These are phyloP conservation scores for Aplochiton taeniatus DNA, from an alignment of 2,797 vertebrate genomes.

Conservation along the genomic window DNA sequence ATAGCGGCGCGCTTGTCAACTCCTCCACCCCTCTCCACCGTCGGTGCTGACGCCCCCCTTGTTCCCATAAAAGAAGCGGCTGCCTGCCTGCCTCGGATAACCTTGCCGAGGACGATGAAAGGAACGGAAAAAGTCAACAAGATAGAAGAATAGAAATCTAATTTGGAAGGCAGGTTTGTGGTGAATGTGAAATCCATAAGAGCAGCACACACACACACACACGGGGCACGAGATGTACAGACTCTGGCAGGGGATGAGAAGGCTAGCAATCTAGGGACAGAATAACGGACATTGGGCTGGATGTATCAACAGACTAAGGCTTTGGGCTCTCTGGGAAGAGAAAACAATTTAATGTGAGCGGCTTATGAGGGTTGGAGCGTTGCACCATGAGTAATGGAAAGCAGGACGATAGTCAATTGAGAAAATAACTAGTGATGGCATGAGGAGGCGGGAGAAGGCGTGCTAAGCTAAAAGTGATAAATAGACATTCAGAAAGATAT, in stretches of 20 bases:
- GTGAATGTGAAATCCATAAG: slow-evolving; percentile 51
- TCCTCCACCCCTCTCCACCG: slow-evolving; percentile 15
- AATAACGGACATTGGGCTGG: slow-evolving; percentile 13
- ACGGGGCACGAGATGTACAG: background rate
- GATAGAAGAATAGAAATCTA: slow-evolving; percentile 59
- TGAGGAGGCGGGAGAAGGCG: slow-evolving; percentile 40
- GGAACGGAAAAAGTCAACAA: slow-evolving; percentile 68
- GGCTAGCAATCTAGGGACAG: slow-evolving; percentile 2
- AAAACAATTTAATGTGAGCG: slow-evolving; percentile 36
- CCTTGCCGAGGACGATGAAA: slow-evolving; percentile 75
- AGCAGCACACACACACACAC: slow-evolving; percentile 33
- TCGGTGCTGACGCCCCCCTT: slow-evolving; percentile 39
- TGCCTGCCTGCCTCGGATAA: slow-evolving; percentile 67
- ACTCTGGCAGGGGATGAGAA: background rate
- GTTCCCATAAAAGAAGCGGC: slow-evolving; percentile 61
- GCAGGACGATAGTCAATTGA: slow-evolving; percentile 53
- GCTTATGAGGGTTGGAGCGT: slow-evolving; percentile 39
- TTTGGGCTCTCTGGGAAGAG: slow-evolving; percentile 24
- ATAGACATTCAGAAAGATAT: slow-evolving; percentile 52
- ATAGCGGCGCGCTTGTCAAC: slow-evolving; percentile 46
- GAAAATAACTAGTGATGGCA: slow-evolving; percentile 59
- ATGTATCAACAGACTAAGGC: background rate
- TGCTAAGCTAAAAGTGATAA: slow-evolving; percentile 49
- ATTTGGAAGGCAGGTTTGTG: slow-evolving; percentile 58
- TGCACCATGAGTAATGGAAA: slow-evolving; percentile 51